Conservation (phyloP, 2,113 vertebrate species). For the Pteropus alecto region DNA sequence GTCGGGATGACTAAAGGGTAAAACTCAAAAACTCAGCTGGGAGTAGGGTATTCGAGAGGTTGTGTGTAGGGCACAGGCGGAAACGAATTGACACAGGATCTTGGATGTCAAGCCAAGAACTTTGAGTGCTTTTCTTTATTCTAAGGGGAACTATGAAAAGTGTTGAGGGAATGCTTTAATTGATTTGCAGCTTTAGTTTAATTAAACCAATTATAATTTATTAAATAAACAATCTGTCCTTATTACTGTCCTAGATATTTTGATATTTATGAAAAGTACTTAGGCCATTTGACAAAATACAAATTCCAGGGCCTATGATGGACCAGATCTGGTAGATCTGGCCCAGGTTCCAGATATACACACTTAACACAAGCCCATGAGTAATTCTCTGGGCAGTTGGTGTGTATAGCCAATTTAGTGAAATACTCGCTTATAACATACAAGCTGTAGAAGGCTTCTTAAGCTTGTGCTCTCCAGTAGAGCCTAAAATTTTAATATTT, state of each 20-base stretch:
- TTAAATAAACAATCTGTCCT: constrained; percentile 36
- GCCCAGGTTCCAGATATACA: background rate
- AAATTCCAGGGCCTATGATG: background rate
- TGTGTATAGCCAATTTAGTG: background rate
- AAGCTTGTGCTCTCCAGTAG: background rate
- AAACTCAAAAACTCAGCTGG: background rate
- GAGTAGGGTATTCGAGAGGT: background rate
- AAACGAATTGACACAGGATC: background rate
- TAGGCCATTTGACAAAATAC: background rate
- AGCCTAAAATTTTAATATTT: background rate
- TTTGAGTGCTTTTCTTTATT: background rate
- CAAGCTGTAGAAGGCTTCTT: background rate
- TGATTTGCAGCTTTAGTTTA: constrained; percentile 31
- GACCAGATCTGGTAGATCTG: background rate
- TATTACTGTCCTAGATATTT: constrained; percentile 10
- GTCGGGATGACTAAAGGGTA: background rate
- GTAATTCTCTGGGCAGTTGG: background rate
- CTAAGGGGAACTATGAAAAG: background rate
- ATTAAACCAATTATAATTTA: constrained; percentile 48
- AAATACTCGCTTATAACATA: background rate
- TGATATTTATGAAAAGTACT: constrained; percentile 37
- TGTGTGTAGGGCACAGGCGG: background rate
- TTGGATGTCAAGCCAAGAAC: background rate
- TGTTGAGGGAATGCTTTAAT: constrained; percentile 1
- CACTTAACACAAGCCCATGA: background rate